phyloP scores from a whole-genome alignment of 2,113 vertebrate genomes.

The Callaeas wilsoni region DNA sequence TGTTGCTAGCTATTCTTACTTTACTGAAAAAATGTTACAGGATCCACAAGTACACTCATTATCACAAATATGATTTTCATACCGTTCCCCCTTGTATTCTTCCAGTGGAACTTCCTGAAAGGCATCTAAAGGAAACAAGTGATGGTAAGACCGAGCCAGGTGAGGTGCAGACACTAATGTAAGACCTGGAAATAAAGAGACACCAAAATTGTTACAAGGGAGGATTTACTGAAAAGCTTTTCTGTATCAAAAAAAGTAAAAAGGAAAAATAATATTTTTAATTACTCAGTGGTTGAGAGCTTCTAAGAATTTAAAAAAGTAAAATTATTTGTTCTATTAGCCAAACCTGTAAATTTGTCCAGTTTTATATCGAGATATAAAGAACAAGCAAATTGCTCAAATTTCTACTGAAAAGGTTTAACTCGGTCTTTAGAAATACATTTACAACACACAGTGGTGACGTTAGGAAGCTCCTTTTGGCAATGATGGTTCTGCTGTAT shows the following conservation, averaged over 20 bases:
- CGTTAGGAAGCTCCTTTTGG: not conserved
- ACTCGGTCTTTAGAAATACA: not conserved
- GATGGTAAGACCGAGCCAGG: slow-evolving; percentile 93
- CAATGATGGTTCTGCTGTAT: not conserved
- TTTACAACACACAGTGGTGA: not conserved
- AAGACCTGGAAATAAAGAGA: slow-evolving; percentile 76
- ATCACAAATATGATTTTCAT: not conserved
- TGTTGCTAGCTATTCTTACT: not conserved
- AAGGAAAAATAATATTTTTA: not conserved
- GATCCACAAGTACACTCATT: not conserved
- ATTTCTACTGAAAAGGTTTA: not conserved
- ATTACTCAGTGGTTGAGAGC: not conserved
- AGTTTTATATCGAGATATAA: not conserved
- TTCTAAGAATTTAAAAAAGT: not conserved
- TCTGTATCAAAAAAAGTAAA: not conserved
- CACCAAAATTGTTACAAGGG: not conserved
- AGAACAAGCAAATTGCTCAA: not conserved
- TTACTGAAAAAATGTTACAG: not conserved
- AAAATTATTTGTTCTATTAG: not conserved
- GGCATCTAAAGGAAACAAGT: slow-evolving; percentile 91
- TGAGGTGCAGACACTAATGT: slow-evolving; percentile 97
- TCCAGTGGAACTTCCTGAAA: slow-evolving; percentile 81
- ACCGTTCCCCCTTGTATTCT: slow-evolving; percentile 81
- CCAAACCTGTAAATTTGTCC: not conserved
- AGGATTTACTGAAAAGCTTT: not conserved